A percentile compares a stretch with the other conserved stretches of the same genome.
Evolutionary conservation across 2,888 invertebrate genomes (phyloP).

Genomic region (Archips crataeganus): DNA sequence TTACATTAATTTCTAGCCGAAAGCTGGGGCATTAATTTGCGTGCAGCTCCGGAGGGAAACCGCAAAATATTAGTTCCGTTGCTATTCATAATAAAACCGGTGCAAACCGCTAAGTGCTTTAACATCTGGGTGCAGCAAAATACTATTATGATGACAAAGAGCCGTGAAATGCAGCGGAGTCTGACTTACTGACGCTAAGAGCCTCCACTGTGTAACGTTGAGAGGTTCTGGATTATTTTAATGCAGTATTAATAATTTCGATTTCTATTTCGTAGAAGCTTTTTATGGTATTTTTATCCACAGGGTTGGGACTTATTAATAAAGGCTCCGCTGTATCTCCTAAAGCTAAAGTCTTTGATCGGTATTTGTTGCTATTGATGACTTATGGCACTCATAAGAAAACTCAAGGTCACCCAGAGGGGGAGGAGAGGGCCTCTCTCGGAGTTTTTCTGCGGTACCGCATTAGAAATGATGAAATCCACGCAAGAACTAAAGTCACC

Average conservation of each 20-base stretch:
- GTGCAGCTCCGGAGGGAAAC: conserved; percentile 79
- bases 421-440: too few species aligned
- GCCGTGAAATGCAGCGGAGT: conserved; percentile 52
- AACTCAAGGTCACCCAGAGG: too few species aligned
- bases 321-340: too few species aligned
- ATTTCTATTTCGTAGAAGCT: not conserved
- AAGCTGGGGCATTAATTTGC: conserved; percentile 83
- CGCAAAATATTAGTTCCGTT: conserved; percentile 84
- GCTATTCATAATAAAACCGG: conserved; percentile 84
- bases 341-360: too few species aligned
- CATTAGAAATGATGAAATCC: too few species aligned
- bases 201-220: not conserved
- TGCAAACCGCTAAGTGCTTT: conserved; percentile 82
- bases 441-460: too few species aligned
- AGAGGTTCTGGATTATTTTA: conserved; percentile 5
- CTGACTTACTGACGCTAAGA: conserved; percentile 29
- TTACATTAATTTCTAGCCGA: conserved; percentile 84
- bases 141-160: conserved; percentile 77
- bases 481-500: too few species aligned
- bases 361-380: too few species aligned
- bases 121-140: conserved; percentile 80
- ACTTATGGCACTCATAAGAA: too few species aligned
- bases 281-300: too few species aligned
- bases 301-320: too few species aligned
- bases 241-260: not conserved